Conservation (phyloP, 2,797 vertebrate species). For the Morus bassanus region DNA sequence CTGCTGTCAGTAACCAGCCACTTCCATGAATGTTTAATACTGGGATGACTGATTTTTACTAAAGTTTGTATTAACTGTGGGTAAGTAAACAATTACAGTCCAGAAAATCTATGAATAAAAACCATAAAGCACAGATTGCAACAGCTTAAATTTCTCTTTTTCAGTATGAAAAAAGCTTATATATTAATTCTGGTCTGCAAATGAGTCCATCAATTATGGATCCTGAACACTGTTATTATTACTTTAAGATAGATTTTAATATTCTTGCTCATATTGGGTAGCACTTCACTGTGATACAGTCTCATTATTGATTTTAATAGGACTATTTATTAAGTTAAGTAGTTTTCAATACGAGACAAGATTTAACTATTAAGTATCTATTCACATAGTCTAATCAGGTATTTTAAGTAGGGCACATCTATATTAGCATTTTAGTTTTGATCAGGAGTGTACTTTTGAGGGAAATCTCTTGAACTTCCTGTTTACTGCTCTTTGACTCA, state of each 20-base stretch:
- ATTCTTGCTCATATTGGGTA: neutral
- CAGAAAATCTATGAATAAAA: neutral
- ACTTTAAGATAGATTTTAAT: constrained; percentile 14
- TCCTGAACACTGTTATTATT: neutral
- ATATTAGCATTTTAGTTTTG: neutral
- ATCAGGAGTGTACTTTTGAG: neutral
- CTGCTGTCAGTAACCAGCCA: neutral
- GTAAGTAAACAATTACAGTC: neutral
- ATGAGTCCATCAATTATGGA: constrained; percentile 3
- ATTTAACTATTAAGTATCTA: neutral
- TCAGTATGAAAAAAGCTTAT: neutral
- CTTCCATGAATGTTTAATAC: constrained; percentile 14
- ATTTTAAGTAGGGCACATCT: neutral
- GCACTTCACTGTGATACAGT: neutral
- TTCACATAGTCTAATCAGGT: neutral
- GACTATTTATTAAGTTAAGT: constrained; percentile 6
- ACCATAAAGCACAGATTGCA: neutral
- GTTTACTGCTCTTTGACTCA: neutral
- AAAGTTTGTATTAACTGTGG: neutral
- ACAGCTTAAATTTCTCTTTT: neutral
- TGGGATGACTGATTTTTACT: neutral
- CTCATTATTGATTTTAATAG: constrained; percentile 16
- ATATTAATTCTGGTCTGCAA: neutral
- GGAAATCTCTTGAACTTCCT: neutral
- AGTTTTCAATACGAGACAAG: neutral